Evolutionary conservation across 1,140 invertebrate genomes (phyloP).

Genomic region (Campodea augens): DNA sequence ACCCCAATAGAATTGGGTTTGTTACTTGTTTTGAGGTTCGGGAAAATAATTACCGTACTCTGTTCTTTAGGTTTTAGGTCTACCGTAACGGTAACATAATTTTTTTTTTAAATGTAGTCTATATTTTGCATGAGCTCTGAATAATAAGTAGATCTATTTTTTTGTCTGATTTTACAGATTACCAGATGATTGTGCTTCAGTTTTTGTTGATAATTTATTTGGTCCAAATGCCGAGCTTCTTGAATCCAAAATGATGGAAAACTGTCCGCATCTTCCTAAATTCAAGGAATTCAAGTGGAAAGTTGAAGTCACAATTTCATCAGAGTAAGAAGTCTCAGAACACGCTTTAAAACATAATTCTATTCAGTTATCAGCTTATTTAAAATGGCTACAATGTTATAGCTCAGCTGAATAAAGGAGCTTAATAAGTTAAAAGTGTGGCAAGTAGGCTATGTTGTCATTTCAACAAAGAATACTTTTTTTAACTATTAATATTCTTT

Average conservation of each 20-base stretch:
- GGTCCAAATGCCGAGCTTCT: not conserved
- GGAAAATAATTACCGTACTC: not conserved
- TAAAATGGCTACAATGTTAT: not conserved
- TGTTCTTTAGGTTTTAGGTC: not conserved
- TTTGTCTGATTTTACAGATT: not conserved
- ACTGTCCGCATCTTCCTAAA: not conserved
- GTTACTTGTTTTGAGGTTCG: not conserved
- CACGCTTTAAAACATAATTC: not conserved
- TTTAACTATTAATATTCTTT: not conserved
- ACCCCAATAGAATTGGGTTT: not conserved
- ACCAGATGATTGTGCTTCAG: not conserved
- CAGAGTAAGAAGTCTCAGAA: slow-evolving; percentile 3
- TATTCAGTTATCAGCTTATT: not conserved
- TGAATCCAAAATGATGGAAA: not conserved
- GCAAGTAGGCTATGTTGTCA: not conserved
- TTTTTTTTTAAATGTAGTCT: not conserved
- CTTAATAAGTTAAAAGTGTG: not conserved
- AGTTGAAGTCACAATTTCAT: slow-evolving; percentile 8
- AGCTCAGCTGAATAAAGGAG: not conserved
- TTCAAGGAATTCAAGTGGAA: slow-evolving; percentile 6
- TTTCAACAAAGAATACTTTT: not conserved
- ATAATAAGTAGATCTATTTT: not conserved
- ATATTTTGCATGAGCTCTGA: not conserved
- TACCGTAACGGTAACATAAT: not conserved
- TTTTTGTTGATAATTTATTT: not conserved